phyloP scores from a whole-genome alignment of 2,113 vertebrate genomes.

The Cynocephalus volans region DNA sequence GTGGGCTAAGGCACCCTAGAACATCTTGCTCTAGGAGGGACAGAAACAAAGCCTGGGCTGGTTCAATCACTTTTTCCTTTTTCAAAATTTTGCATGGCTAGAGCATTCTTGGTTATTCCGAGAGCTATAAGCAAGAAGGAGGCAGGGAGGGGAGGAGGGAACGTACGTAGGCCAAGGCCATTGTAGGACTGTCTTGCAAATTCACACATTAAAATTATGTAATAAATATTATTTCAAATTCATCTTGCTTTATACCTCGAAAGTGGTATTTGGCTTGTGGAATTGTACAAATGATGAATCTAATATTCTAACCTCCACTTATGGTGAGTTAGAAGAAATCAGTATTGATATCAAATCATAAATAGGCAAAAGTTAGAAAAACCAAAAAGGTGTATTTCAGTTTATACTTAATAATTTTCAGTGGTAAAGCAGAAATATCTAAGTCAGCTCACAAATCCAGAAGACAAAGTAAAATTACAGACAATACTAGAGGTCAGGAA shows the following conservation, averaged over 20 bases:
- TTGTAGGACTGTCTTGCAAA: background rate
- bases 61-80: background rate
- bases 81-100: background rate
- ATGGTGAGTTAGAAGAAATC: background rate
- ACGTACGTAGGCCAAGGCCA: too few relatives aligned
- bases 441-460: too few relatives aligned
- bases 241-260: background rate
- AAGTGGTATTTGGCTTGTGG: background rate
- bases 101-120: background rate
- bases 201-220: background rate
- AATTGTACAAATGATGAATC: background rate
- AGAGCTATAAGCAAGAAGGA: background rate
- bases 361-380: conserved; percentile 26
- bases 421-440: background rate
- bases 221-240: background rate
- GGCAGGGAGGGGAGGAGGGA: too few relatives aligned
- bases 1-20: background rate
- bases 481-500: background rate
- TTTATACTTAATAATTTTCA: background rate
- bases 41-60: background rate
- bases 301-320: background rate
- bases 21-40: background rate
- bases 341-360: background rate
- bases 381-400: background rate
- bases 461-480: too few relatives aligned